phyloP scores from a whole-genome alignment of 2,888 invertebrate genomes.

The Megalurothrips usitatus region DNA sequence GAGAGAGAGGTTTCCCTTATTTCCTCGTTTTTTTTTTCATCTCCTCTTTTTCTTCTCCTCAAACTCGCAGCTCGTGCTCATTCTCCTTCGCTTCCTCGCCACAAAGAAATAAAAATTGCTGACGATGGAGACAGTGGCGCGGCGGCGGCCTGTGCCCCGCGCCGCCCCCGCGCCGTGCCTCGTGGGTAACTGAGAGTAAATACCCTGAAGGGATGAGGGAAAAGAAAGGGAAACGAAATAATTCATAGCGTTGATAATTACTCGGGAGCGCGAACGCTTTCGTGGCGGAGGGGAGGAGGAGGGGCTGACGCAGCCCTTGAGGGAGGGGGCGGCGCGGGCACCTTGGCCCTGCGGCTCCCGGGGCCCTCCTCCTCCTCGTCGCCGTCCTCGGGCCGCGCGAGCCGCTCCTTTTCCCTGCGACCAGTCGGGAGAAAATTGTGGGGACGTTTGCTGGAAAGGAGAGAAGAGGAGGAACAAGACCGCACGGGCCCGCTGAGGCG shows the following conservation, averaged over 20 bases:
- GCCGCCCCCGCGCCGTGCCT: neutral
- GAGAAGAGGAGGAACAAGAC: no score
- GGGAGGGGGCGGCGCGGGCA: no score
- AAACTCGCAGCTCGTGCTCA: neutral
- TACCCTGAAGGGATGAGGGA: conserved; percentile 21
- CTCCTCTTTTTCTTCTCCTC: neutral
- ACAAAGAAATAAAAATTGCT: conserved; percentile 25
- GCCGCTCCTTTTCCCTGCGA: neutral
- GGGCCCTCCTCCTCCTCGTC: no score
- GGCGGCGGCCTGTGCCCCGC: neutral
- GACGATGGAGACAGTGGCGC: conserved; percentile 23
- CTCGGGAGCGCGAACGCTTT: conserved; percentile 14
- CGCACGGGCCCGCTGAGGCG: no score
- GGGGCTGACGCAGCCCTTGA: neutral
- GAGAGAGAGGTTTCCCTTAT: neutral
- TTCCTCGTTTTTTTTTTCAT: neutral
- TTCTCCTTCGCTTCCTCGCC: conserved; percentile 13
- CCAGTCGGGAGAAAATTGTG: neutral
- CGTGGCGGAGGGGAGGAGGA: neutral
- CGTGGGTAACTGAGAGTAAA: conserved; percentile 23
- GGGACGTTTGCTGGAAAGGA: neutral
- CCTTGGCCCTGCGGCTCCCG: no score
- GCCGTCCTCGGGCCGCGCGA: no score
- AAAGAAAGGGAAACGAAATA: conserved; percentile 29
- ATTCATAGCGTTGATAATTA: conserved; percentile 27